These are phyloP conservation scores for Limosa lapponica DNA, from an alignment of 2,797 vertebrate species.

Conservation along the genomic window DNA sequence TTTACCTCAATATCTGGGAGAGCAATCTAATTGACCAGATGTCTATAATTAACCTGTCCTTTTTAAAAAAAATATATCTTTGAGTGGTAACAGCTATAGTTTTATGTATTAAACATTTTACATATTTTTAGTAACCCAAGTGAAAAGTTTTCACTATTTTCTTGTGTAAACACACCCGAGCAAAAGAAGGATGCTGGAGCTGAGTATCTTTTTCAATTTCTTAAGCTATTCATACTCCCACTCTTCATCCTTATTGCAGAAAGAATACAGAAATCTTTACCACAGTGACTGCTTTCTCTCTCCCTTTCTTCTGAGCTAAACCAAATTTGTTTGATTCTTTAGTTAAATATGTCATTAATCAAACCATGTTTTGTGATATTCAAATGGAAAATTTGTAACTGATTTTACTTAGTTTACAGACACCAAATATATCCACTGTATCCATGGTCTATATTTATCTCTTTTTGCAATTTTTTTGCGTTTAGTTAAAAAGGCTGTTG, in stretches of 20 bases:
- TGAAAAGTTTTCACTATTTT: not conserved
- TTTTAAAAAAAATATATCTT: not conserved
- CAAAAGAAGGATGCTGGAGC: fast-evolving
- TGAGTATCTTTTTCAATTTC: not conserved
- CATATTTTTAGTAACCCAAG: not conserved
- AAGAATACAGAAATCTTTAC: not conserved
- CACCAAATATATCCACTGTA: not conserved
- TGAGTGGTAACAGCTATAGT: not conserved
- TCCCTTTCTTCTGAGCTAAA: not conserved
- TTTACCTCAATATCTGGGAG: not conserved
- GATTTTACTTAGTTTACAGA: not conserved
- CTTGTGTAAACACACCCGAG: not conserved
- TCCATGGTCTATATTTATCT: not conserved
- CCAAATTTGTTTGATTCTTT: not conserved
- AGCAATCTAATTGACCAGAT: not conserved
- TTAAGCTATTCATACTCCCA: not conserved
- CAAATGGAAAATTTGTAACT: not conserved
- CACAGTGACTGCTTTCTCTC: not conserved
- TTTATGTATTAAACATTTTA: not conserved
- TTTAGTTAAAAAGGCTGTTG: not conserved
- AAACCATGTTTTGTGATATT: not conserved
- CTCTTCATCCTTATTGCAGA: not conserved
- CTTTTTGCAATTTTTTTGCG: not conserved
- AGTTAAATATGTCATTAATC: not conserved
- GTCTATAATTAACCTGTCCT: not conserved